Conservation (phyloP, 2,888 invertebrate species). For the Oscheius sp. region DNA sequence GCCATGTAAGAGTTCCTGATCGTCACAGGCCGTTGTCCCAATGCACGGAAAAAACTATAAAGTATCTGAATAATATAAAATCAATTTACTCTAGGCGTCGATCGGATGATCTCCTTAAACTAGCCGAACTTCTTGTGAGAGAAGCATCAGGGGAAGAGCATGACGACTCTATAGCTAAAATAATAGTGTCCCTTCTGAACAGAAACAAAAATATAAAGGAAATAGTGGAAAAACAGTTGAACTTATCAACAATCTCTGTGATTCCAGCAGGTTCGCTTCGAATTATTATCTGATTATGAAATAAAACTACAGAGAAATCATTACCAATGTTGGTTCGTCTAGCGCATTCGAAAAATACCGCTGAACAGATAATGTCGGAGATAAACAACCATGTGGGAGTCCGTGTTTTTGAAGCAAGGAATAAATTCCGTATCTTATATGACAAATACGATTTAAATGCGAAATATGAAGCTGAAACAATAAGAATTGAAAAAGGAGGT, state of each 20-base stretch:
- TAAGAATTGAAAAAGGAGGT: background rate
- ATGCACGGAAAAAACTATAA: too few relatives aligned
- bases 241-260: background rate
- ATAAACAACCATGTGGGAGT: background rate
- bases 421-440: background rate
- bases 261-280: background rate
- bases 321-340: background rate
- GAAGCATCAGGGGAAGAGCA: background rate
- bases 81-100: background rate
- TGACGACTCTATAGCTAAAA: background rate
- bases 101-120: background rate
- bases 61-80: background rate
- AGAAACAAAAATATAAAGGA: background rate
- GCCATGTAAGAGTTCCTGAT: background rate
- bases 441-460: background rate
- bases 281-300: background rate
- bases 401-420: background rate
- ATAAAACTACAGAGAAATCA: background rate
- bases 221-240: background rate
- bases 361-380: conserved; percentile 9
- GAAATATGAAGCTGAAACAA: background rate
- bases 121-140: background rate
- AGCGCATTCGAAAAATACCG: background rate
- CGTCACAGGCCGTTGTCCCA: too few relatives aligned
- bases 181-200: background rate